These are phyloP conservation scores for Drosophila malerkotliana DNA, from an alignment of 1,140 invertebrate species.

Conservation along the genomic window DNA sequence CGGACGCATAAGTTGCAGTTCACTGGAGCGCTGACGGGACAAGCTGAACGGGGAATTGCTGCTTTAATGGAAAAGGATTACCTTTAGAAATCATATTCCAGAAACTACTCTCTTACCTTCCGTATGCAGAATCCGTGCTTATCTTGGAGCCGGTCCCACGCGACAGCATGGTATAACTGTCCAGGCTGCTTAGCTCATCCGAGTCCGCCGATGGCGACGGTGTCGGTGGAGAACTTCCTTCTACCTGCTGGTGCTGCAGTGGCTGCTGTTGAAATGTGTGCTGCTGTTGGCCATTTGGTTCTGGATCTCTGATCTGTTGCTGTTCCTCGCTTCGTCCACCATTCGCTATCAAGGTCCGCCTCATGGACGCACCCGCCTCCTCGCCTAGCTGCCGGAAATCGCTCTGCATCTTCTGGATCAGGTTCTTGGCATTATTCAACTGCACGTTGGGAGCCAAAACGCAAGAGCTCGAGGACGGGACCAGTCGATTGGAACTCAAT, in stretches of 20 bases:
- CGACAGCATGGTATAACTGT: slow-evolving; percentile 76
- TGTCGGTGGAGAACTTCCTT: slow-evolving; percentile 27
- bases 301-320: slow-evolving; percentile 9
- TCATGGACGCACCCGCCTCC: slow-evolving; percentile 50
- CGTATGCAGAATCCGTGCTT: slow-evolving; percentile 88
- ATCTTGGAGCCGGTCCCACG: slow-evolving; percentile 72
- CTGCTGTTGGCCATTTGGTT: slow-evolving; percentile 1
- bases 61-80: slow-evolving; percentile 21
- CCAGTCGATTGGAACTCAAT: slow-evolving; percentile 17
- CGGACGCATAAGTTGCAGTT: slow-evolving; percentile 52
- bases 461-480: slow-evolving; percentile 35
- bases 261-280: background rate
- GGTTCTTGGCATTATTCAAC: slow-evolving; percentile 78
- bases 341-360: slow-evolving; percentile 26
- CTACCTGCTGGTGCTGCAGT: slow-evolving; percentile 14
- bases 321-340: background rate
- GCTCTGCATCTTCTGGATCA: slow-evolving; percentile 71
- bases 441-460: slow-evolving; percentile 64
- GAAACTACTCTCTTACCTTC: slow-evolving; percentile 85
- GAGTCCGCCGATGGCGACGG: slow-evolving; percentile 69
- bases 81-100: background rate
- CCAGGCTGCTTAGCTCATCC: slow-evolving; percentile 78
- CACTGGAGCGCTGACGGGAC: slow-evolving; percentile 72
- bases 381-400: slow-evolving; percentile 72
- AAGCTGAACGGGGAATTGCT: slow-evolving; percentile 66